Evolutionary conservation across 2,797 vertebrate genomes (phyloP).

Genomic region (Platyrinchus mystaceus): DNA sequence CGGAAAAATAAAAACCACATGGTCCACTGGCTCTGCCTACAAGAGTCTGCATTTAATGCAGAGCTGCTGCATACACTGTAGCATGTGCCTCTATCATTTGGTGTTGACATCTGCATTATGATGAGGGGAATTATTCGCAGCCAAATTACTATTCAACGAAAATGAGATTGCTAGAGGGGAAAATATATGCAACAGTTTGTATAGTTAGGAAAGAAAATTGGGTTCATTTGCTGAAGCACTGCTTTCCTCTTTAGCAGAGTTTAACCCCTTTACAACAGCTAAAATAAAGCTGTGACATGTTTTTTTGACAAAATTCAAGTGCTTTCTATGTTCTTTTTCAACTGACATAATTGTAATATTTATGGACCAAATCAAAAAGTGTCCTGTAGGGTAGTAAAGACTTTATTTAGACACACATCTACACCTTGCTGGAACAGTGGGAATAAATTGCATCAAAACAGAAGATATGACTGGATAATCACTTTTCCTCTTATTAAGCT

Average conservation of each 20-base stretch:
- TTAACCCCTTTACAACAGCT: neutral
- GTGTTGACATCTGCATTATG: slow-evolving; percentile 51
- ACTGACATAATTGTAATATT: neutral
- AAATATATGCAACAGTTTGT: slow-evolving; percentile 54
- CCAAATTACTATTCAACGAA: slow-evolving; percentile 56
- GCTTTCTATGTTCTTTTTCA: neutral
- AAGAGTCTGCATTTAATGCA: slow-evolving; percentile 17
- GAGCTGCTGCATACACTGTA: neutral
- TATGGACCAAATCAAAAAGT: neutral
- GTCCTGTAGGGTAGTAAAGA: neutral
- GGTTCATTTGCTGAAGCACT: neutral
- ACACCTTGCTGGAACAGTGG: neutral
- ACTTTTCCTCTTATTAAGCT: neutral
- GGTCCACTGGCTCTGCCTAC: neutral
- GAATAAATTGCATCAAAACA: neutral
- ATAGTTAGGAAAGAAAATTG: neutral
- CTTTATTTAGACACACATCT: neutral
- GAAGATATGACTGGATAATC: neutral
- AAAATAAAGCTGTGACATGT: neutral
- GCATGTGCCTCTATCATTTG: neutral
- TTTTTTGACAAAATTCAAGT: neutral
- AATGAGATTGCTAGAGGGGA: slow-evolving; percentile 48
- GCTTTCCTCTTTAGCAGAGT: neutral
- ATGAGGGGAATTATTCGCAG: slow-evolving; percentile 50
- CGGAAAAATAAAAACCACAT: slow-evolving; percentile 42